These are phyloP conservation scores for Mythimna lalbum DNA, from an alignment of 2,888 invertebrate genomes.

Conservation along the genomic window DNA sequence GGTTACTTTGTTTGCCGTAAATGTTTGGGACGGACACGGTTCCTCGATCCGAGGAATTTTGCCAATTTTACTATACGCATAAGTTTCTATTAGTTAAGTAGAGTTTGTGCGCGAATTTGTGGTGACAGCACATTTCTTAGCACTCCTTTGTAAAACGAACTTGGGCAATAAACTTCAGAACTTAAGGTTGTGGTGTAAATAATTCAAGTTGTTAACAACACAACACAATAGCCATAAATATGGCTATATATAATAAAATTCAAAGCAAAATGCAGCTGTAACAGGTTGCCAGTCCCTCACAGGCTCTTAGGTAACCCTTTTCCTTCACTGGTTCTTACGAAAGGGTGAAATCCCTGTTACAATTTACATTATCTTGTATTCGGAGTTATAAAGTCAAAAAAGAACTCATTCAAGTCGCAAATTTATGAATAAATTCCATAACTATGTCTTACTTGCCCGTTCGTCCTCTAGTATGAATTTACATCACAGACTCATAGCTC, in stretches of 20 bases:
- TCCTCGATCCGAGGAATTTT: slow-evolving; percentile 37
- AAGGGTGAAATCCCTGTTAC: slow-evolving; percentile 45
- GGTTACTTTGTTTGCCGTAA: slow-evolving; percentile 49
- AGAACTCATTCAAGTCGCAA: slow-evolving; percentile 14
- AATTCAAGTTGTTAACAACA: background rate
- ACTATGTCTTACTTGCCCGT: background rate
- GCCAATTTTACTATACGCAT: slow-evolving; percentile 35
- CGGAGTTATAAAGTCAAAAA: slow-evolving; percentile 9
- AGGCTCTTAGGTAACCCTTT: slow-evolving; percentile 47
- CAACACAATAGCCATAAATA: background rate
- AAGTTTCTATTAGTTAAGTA: slow-evolving; percentile 33
- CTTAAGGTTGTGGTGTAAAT: background rate
- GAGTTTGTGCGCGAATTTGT: slow-evolving; percentile 13
- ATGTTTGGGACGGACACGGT: slow-evolving; percentile 36
- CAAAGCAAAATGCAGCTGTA: slow-evolving; percentile 37
- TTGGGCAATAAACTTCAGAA: slow-evolving; percentile 6
- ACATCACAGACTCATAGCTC: slow-evolving; percentile 8
- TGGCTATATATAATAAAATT: slow-evolving; percentile 18
- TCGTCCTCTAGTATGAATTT: slow-evolving; percentile 11
- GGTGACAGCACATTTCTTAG: slow-evolving; percentile 10
- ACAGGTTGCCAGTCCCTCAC: slow-evolving; percentile 53
- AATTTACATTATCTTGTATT: slow-evolving; percentile 30
- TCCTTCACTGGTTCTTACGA: slow-evolving; percentile 54
- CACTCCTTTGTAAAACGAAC: slow-evolving; percentile 1
- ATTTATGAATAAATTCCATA: slow-evolving; percentile 2